Evolutionary conservation across 2,113 vertebrate genomes (phyloP).

Genomic region (Sarotherodon lohbergeri): DNA sequence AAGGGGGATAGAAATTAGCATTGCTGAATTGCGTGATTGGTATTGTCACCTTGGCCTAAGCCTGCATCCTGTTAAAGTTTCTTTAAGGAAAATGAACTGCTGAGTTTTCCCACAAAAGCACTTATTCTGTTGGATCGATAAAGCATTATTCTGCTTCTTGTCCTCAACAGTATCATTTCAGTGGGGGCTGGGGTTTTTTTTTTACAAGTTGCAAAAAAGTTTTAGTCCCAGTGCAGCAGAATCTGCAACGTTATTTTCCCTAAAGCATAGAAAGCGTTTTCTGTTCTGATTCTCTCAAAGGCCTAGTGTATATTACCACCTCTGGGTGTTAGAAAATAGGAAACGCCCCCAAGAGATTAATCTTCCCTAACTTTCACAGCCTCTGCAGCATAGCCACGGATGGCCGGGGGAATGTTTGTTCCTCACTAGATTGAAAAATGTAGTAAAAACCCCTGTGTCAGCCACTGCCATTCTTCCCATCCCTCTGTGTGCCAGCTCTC

Average conservation of each 20-base stretch:
- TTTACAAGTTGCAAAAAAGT: neutral
- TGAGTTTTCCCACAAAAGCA: neutral
- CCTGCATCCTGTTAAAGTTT: neutral
- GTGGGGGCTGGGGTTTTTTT: accelerated
- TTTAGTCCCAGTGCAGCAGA: neutral
- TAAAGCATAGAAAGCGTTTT: neutral
- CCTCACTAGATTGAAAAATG: conserved; percentile 33
- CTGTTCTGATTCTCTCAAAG: conserved; percentile 2
- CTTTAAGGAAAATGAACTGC: neutral
- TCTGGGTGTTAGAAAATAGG: conserved; percentile 35
- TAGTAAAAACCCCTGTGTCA: conserved; percentile 32
- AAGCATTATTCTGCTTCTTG: neutral
- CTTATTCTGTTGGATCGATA: neutral
- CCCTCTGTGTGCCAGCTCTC: conserved; percentile 5
- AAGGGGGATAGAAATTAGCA: neutral
- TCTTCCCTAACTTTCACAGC: conserved; percentile 29
- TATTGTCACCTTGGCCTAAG: neutral
- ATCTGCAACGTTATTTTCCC: neutral
- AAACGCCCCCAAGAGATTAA: conserved; percentile 48
- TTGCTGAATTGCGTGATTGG: neutral
- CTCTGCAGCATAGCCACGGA: conserved; percentile 2
- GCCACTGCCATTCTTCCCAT: neutral
- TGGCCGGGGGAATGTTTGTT: conserved; percentile 5
- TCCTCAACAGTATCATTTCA: neutral
- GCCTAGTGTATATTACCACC: conserved; percentile 24